Conservation (phyloP, 2,888 invertebrate species). For the Notocelia uddmanniana region DNA sequence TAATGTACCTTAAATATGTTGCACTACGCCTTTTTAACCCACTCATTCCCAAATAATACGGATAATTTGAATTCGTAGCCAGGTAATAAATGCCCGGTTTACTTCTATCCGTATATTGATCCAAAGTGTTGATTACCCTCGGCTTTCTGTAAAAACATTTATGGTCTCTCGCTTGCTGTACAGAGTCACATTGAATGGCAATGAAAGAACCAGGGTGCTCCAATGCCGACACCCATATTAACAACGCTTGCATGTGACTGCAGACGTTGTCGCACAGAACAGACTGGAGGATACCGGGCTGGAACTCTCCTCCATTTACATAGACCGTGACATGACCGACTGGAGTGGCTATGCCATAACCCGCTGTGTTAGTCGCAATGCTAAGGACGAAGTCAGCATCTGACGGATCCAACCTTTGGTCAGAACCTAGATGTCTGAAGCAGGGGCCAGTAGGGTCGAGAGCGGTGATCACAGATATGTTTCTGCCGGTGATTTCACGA, state of each 20-base stretch:
- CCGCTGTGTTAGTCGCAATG: slow-evolving; percentile 51
- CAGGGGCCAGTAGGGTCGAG: slow-evolving; percentile 56
- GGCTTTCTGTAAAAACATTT: slow-evolving; percentile 61
- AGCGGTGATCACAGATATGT: slow-evolving; percentile 48
- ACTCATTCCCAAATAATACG: slow-evolving; percentile 54
- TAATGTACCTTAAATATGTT: not conserved
- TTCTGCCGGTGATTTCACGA: slow-evolving; percentile 49
- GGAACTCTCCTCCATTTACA: slow-evolving; percentile 62
- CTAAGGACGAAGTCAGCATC: slow-evolving; percentile 54
- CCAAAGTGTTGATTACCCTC: slow-evolving; percentile 58
- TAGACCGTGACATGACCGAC: slow-evolving; percentile 56
- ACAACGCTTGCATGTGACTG: slow-evolving; percentile 48
- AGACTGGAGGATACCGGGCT: slow-evolving; percentile 53
- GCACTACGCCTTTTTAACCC: slow-evolving; percentile 55
- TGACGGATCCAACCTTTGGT: slow-evolving; percentile 49
- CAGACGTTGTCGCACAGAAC: slow-evolving; percentile 31
- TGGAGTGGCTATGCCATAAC: slow-evolving; percentile 50
- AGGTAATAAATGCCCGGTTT: slow-evolving; percentile 62
- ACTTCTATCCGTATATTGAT: slow-evolving; percentile 55
- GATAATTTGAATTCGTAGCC: slow-evolving; percentile 55
- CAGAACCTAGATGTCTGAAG: slow-evolving; percentile 49
- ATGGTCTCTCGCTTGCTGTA: slow-evolving; percentile 63
- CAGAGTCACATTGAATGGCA: slow-evolving; percentile 62
- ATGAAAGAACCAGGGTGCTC: slow-evolving; percentile 60
- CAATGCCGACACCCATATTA: slow-evolving; percentile 62